Evolutionary conservation across 1,140 invertebrate genomes (phyloP).

Genomic region (Ditylenchus dipsaci): DNA sequence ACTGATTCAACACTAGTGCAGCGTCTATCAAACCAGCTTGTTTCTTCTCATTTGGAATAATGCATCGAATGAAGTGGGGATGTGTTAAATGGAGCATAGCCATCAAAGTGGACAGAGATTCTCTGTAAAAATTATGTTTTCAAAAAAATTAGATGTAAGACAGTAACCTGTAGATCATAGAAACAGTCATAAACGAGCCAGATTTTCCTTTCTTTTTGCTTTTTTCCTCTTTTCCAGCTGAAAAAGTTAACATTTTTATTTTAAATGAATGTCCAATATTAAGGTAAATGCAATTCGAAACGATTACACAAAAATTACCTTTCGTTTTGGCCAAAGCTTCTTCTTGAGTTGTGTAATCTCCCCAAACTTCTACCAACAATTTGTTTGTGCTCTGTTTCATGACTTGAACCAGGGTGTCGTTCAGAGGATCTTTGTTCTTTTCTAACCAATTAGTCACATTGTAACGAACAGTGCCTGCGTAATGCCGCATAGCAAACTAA

Average conservation of each 20-base stretch:
- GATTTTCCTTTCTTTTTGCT: constrained; percentile 37
- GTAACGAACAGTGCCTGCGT: constrained; percentile 70
- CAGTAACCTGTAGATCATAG: constrained; percentile 32
- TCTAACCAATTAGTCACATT: constrained; percentile 97
- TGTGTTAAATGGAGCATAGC: constrained; percentile 67
- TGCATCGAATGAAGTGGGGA: constrained; percentile 98
- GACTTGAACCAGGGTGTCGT: constrained; percentile 71
- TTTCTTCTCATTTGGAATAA: constrained; percentile 99
- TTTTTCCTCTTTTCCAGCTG: constrained; percentile 6
- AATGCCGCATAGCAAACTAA: not conserved
- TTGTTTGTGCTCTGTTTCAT: constrained; percentile 23
- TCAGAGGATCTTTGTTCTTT: constrained; percentile 99
- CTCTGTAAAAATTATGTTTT: constrained; percentile 40
- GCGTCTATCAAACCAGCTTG: constrained; percentile 65
- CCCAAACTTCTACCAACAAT: constrained; percentile 53
- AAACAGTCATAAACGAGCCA: constrained; percentile 57
- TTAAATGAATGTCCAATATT: not conserved
- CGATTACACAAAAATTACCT: too few relatives aligned
- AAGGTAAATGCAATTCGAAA: too few relatives aligned
- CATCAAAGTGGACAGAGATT: constrained; percentile 57
- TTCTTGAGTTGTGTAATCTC: constrained; percentile 63
- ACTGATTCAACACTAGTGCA: constrained; percentile 63
- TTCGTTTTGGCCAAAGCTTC: constrained; percentile 58
- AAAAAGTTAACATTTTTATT: constrained; percentile 1
- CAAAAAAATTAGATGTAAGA: not conserved